Conservation (phyloP, 2,888 invertebrate species). For the Chouioia cunea region DNA sequence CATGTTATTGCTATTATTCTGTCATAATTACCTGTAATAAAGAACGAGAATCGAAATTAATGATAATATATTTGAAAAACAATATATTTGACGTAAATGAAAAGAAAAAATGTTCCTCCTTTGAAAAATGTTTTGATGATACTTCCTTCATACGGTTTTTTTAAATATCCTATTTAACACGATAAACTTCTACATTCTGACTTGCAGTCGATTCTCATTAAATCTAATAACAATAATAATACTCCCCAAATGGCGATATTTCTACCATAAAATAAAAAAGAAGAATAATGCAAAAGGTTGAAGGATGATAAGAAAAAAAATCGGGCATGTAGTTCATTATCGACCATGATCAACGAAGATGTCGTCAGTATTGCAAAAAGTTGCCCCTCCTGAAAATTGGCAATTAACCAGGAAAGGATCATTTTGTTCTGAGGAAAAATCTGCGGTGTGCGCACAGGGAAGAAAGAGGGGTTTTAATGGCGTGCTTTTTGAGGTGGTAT, state of each 20-base stretch:
- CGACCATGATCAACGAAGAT: slow-evolving; percentile 29
- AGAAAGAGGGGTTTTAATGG: slow-evolving; percentile 33
- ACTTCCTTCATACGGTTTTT: too few species aligned
- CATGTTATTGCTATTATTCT: slow-evolving; percentile 1
- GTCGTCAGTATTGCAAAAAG: not conserved
- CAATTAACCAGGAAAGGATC: slow-evolving; percentile 37
- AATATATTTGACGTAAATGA: not conserved
- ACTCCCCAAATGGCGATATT: not conserved
- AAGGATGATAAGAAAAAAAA: not conserved
- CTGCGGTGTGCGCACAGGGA: slow-evolving; percentile 36
- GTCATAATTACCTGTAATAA: slow-evolving; percentile 58
- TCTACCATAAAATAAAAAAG: not conserved
- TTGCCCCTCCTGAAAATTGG: slow-evolving; percentile 40
- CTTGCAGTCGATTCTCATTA: slow-evolving; percentile 3
- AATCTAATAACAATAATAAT: too few species aligned
- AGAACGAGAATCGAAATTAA: slow-evolving; percentile 42
- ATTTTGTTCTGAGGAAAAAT: slow-evolving; percentile 47
- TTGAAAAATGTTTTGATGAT: too few species aligned
- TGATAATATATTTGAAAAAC: not conserved
- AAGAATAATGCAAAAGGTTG: not conserved
- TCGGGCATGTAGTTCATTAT: slow-evolving; percentile 35
- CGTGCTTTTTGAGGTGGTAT: slow-evolving; percentile 40
- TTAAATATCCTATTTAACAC: too few species aligned
- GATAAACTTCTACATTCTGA: not conserved
- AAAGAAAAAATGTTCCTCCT: too few species aligned